These are phyloP conservation scores for Nibea coibor DNA, from an alignment of 2,113 vertebrate genomes.

Conservation along the genomic window DNA sequence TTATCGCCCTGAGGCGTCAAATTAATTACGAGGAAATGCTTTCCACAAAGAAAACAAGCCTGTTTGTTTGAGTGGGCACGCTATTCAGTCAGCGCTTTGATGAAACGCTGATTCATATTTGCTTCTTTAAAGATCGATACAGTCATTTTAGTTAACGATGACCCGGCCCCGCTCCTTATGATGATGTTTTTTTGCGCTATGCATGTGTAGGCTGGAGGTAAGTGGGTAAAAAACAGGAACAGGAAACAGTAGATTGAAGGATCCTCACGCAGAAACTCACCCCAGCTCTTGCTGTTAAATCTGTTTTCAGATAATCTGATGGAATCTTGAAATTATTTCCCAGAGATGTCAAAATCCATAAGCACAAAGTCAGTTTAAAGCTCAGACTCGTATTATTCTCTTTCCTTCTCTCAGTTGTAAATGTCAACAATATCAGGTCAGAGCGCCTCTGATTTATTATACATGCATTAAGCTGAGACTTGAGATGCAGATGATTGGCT, in stretches of 20 bases:
- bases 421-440: not conserved
- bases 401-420: constrained; percentile 4
- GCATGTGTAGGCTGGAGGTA: constrained; percentile 10
- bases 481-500: not conserved
- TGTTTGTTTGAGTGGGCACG: not conserved
- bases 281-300: not conserved
- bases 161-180: not conserved
- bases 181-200: not conserved
- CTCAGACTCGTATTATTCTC: too few relatives aligned
- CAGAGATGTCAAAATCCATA: not conserved
- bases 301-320: not conserved
- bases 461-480: not conserved
- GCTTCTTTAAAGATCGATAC: constrained; percentile 6
- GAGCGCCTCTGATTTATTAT: not conserved
- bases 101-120: constrained; percentile 4
- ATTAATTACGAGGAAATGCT: not conserved
- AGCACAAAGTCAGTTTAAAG: too few relatives aligned
- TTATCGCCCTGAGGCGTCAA: not conserved
- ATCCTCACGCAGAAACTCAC: not conserved
- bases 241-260: not conserved
- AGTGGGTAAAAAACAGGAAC: constrained; percentile 10
- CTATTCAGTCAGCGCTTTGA: not conserved
- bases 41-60: not conserved
- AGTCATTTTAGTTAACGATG: not conserved
- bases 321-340: not conserved